Evolutionary conservation across 2,888 invertebrate genomes (phyloP).

Genomic region (Ennomos erosarius): DNA sequence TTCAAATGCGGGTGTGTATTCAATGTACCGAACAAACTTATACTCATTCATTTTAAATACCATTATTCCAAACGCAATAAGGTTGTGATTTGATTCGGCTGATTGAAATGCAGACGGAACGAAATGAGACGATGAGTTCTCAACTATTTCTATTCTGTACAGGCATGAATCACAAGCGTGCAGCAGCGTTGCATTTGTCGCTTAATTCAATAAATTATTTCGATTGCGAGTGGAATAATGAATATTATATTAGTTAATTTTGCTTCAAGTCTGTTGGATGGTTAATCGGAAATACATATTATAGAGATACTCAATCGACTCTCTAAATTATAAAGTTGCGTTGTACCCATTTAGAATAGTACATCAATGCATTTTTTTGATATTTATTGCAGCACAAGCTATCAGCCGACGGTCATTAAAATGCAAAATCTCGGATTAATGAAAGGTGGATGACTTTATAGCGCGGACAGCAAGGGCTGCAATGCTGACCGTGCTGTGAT

Average conservation of each 20-base stretch:
- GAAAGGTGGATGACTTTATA: too few species aligned
- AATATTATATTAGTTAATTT: constrained; percentile 22
- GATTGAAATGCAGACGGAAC: constrained; percentile 39
- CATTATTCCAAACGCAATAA: constrained; percentile 44
- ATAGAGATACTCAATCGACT: background rate
- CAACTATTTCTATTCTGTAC: constrained; percentile 65
- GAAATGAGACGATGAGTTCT: constrained; percentile 52
- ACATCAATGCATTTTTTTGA: too few species aligned
- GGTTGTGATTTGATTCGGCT: constrained; percentile 33
- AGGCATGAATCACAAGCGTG: constrained; percentile 64
- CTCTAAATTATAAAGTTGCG: too few species aligned
- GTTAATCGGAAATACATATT: too few species aligned
- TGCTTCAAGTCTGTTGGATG: background rate
- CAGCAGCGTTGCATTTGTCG: constrained; percentile 56
- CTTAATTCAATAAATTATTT: constrained; percentile 45
- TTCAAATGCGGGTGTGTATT: constrained; percentile 55
- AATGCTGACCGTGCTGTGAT: too few species aligned
- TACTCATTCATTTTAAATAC: constrained; percentile 26
- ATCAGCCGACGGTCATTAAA: too few species aligned
- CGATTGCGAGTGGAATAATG: constrained; percentile 30
- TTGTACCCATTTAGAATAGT: too few species aligned
- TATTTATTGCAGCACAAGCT: too few species aligned
- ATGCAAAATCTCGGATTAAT: too few species aligned
- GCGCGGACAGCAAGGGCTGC: too few species aligned
- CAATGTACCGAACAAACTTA: constrained; percentile 50